These are phyloP conservation scores for Eremophila alpestris DNA, from an alignment of 2,797 vertebrate species.

Conservation along the genomic window DNA sequence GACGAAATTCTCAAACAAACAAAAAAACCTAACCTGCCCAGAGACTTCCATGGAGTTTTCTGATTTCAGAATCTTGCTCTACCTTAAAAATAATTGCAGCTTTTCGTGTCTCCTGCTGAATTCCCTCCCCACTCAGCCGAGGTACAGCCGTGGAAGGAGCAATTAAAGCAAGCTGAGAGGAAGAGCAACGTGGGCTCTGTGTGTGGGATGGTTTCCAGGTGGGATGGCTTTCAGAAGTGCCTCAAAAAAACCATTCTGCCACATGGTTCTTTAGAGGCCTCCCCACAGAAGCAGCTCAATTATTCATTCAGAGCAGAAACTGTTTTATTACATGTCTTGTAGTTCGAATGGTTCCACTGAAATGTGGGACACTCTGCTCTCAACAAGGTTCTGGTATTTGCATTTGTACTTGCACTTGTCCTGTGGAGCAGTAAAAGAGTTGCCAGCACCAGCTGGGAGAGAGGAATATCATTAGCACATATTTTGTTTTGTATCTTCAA, in stretches of 20 bases:
- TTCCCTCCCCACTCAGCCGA: constrained; percentile 8
- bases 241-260: constrained; percentile 55
- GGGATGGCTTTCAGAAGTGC: constrained; percentile 53
- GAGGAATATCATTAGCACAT: constrained; percentile 73
- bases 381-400: constrained; percentile 66
- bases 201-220: constrained; percentile 65
- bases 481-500: constrained; percentile 68
- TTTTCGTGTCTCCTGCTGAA: neutral
- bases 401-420: constrained; percentile 70
- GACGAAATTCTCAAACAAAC: neutral
- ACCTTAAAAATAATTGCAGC: constrained; percentile 9
- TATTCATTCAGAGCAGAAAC: constrained; percentile 70
- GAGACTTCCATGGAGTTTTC: neutral
- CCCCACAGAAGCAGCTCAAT: constrained; percentile 70
- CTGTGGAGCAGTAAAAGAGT: constrained; percentile 69
- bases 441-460: constrained; percentile 71
- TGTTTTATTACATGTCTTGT: constrained; percentile 66
- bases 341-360: constrained; percentile 51
- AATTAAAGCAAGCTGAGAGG: constrained; percentile 65
- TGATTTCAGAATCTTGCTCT: neutral
- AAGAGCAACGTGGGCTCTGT: constrained; percentile 45
- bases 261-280: constrained; percentile 55
- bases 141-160: constrained; percentile 37
- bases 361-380: constrained; percentile 64
- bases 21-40: neutral